A percentile compares a stretch with the other conserved stretches of the same genome.
Evolutionary conservation across 2,113 vertebrate genomes (phyloP).

Genomic region (Enhydra lutris): DNA sequence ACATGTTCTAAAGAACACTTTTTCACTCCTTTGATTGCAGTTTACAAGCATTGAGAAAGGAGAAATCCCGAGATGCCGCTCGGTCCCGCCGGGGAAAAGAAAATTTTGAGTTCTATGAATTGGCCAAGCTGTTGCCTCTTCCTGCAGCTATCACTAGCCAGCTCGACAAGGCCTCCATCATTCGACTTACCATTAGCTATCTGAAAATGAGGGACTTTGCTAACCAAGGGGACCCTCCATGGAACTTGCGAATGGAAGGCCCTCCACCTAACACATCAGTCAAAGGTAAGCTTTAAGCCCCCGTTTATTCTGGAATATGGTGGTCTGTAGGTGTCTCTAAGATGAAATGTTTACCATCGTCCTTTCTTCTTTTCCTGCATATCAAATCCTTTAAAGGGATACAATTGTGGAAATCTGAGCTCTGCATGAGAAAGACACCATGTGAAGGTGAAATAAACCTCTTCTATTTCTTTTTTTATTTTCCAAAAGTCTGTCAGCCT

Average conservation of each 20-base stretch:
- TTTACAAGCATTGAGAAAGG: conserved; percentile 99
- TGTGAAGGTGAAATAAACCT: conserved; percentile 88
- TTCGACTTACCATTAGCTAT: conserved; percentile 99
- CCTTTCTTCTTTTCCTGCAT: conserved; percentile 89
- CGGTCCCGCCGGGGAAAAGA: conserved; percentile 98
- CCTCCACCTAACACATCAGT: conserved; percentile 99
- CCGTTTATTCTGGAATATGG: conserved; percentile 60
- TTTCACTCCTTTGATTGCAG: conserved; percentile 80
- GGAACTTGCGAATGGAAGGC: conserved; percentile 97
- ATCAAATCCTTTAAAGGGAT: conserved; percentile 90
- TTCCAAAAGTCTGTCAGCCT: conserved; percentile 62
- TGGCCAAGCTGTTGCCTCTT: conserved; percentile 98
- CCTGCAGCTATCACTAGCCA: conserved; percentile 99
- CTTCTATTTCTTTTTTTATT: conserved; percentile 81
- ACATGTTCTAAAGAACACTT: conserved; percentile 44
- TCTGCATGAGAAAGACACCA: conserved; percentile 89
- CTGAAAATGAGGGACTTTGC: conserved; percentile 99
- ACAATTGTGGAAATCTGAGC: conserved; percentile 89
- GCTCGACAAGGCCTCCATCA: conserved; percentile 99
- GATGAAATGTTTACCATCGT: conserved; percentile 83
- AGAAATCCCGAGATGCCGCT: conserved; percentile 98
- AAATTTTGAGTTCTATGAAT: conserved; percentile 99
- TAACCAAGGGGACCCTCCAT: conserved; percentile 97
- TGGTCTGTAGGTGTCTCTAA: conserved; percentile 69
- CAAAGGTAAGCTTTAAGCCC: conserved; percentile 90